Evolutionary conservation across 2,888 invertebrate species (phyloP), one percentile per base, ranked within the genome.

Genomic region (Scelioninae gen. 1): DNA sequence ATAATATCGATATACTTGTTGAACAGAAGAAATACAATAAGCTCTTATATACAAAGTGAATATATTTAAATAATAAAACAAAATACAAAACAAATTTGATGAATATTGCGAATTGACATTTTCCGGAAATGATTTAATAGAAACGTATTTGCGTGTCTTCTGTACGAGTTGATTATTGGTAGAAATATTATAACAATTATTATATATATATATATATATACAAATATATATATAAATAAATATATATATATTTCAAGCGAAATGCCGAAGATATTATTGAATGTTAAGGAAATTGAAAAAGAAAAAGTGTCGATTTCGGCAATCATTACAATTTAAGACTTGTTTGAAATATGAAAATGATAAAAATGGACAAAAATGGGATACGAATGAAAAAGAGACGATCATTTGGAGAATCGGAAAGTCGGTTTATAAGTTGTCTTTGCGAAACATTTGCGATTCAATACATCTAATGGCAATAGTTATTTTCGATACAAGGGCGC

Each of bases 1-100:
- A n/a, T n/a, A 92, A 89, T 90, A 89, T 89, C 88, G 86, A 90
- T 90, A 90, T 88, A 88, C 88, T 91, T 92, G 92, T 92, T 92
- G 88, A 92, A 88, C 86, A 89, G 89, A 89, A 80, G 49, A 71
- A 90, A 87, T 88, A 91, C 86, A 87, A 87, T 91, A 91, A 89
- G 87, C 90, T 90, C 90, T 88, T 89, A 89, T 88, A 90, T 89
- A 88, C 87, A 88, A 88, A 85, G 86, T 86, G 85, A 85, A 77
- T 84, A 81, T 84, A 84, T 84, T 84, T 84, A 78, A 83, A 77
- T 80, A 80, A 86, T 86, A 47, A 84, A 43, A 10, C 8, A 38
- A 38, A 8, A 43, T n/a, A n/a, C 71, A 45, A 69, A 38, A 83
- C 56, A 68, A 74, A 63, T 63, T 74, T 63, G 68, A 77, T 45